phyloP scores from a whole-genome alignment of 2,797 vertebrate genomes.

The Enteromius argenteus region DNA sequence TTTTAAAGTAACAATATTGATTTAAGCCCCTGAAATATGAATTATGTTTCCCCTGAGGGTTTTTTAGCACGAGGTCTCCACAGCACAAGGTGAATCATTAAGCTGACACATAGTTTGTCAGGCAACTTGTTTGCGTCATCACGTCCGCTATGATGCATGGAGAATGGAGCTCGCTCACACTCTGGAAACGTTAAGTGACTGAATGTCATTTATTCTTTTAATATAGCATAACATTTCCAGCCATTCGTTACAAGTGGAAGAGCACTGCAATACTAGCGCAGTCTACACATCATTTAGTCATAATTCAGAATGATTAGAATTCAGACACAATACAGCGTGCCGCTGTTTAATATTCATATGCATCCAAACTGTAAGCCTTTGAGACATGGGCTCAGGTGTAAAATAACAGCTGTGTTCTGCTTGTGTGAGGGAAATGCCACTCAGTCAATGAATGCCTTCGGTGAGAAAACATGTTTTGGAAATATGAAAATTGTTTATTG shows the following conservation, averaged over 20 bases:
- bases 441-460: slow-evolving; percentile 76
- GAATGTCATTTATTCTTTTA: slow-evolving; percentile 47
- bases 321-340: slow-evolving; percentile 70
- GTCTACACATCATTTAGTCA: slow-evolving; percentile 39
- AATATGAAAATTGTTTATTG: slow-evolving; percentile 49
- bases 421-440: slow-evolving; percentile 78
- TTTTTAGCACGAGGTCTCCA: slow-evolving; percentile 23
- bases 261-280: slow-evolving; percentile 6
- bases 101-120: slow-evolving; percentile 25
- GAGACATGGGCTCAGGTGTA: slow-evolving; percentile 78
- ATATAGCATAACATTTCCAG: slow-evolving; percentile 44
- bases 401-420: slow-evolving; percentile 75
- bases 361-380: slow-evolving; percentile 72
- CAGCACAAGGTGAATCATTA: slow-evolving; percentile 49
- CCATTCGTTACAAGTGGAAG: slow-evolving; percentile 35
- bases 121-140: slow-evolving; percentile 35
- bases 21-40: slow-evolving; percentile 24
- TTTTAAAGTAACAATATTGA: slow-evolving; percentile 17
- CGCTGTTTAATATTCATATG: slow-evolving; percentile 82
- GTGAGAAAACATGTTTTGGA: slow-evolving; percentile 43
- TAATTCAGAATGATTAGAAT: slow-evolving; percentile 45
- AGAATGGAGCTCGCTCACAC: slow-evolving; percentile 36
- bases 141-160: slow-evolving; percentile 23
- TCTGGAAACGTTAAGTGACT: slow-evolving; percentile 48
- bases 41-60: slow-evolving; percentile 17